Base-by-base conservation (phyloP, 2,888 invertebrate genomes). In the Hoplodrina blanda region DNA sequence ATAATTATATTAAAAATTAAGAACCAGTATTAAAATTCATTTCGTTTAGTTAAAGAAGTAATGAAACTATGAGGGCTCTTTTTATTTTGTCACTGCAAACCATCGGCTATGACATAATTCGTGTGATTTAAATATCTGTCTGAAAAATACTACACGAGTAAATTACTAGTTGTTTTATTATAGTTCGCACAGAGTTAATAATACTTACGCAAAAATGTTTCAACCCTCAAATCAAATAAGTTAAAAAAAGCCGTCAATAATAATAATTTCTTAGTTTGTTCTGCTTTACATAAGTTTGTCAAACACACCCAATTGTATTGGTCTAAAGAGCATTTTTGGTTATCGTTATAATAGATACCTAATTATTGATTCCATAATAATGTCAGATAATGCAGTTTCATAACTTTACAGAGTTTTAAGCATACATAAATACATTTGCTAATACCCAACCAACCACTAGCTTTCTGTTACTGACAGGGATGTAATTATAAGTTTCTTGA, bases 401-500 rank as follows among this genome's bases (percentile, higher is more conserved):
- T 17, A 56, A 49, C 17, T 52, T 20, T 52, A 49, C 13, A 30
- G 25, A 25, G 55, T 61, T 54, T 49, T 6, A 62, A 55, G n/a
- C 15, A 37, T 59, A 62, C 11, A 44, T 57, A 62, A 55, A 46
- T 57, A 13, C 49, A 61, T 65, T 57, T 5, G 15, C 1, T 60
- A 65, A 54, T 50, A 54, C 25, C 46, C 25, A 54, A 56, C 11
- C 50, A 65, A 25, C 41, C 5, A 57, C 25, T 61, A 20, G 41
- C 19, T 53, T 20, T 60, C 33, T 49, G 25, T 57, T 33, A 59
- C 41, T 17, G 15, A 25, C 17, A 53, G 15, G 41, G 17, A 41
- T 66, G 19, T 65, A 57, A 63, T 53, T 44, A 50, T 33, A 37
- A 61, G 50, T 63, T 72, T 30, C 4, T 49, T 52, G 53, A 52